Evolutionary conservation across 2,888 invertebrate genomes (phyloP).

Genomic region (Cataglyphis cursor): DNA sequence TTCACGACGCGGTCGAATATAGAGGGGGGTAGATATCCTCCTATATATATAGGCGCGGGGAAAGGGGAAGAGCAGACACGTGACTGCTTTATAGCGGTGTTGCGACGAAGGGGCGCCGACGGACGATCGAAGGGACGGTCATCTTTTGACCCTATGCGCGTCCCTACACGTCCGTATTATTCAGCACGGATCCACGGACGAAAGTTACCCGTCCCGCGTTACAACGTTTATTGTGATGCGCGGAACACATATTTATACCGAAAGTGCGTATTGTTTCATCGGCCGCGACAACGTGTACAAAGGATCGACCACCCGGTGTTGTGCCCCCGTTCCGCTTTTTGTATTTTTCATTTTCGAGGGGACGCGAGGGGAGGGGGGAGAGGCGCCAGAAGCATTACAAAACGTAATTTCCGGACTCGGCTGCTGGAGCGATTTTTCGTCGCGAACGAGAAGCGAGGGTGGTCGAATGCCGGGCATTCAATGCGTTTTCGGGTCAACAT

Average conservation of each 20-base stretch:
- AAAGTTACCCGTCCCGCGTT: conserved; percentile 64
- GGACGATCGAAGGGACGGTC: conserved; percentile 71
- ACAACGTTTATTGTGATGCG: conserved; percentile 78
- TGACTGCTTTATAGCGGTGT: conserved; percentile 83
- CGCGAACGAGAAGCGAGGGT: conserved; percentile 55
- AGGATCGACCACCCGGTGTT: conserved; percentile 58
- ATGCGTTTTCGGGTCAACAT: conserved; percentile 69
- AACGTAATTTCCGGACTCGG: conserved; percentile 79
- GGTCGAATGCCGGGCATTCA: conserved; percentile 54
- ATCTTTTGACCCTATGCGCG: conserved; percentile 79
- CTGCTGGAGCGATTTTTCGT: conserved; percentile 68
- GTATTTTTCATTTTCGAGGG: conserved; percentile 69
- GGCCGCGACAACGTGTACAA: conserved; percentile 66
- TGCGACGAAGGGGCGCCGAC: conserved; percentile 68
- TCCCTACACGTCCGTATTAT: conserved; percentile 59
- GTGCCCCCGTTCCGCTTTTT: conserved; percentile 63
- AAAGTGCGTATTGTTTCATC: conserved; percentile 78
- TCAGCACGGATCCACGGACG: conserved; percentile 66
- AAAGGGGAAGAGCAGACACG: conserved; percentile 74
- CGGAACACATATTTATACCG: conserved; percentile 76
- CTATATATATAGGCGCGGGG: conserved; percentile 68
- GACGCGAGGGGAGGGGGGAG: neutral
- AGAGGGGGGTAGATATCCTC: conserved; percentile 71
- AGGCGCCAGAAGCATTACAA: conserved; percentile 74
- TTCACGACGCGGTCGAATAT: conserved; percentile 66